Percentiles rank a stretch among this genome's conserved stretches.
phyloP scores from a whole-genome alignment of 1,140 invertebrate genomes.

The Protaetia brevitarsis region DNA sequence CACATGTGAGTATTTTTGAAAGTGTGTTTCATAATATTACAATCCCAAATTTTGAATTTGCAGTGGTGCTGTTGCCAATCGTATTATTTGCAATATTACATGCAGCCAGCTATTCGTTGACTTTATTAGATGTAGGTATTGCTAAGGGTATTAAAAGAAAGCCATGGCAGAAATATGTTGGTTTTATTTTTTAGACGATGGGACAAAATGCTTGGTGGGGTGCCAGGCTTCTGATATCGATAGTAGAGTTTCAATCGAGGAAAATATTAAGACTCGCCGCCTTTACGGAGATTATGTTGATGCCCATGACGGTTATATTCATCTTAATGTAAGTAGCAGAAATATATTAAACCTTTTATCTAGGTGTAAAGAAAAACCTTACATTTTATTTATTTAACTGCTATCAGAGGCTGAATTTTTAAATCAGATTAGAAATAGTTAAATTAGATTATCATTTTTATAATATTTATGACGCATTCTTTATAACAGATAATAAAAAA shows the following conservation, averaged over 20 bases:
- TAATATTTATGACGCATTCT: no score
- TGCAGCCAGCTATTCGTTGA: conserved; percentile 84
- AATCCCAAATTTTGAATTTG: conserved; percentile 2
- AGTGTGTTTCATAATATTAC: conserved; percentile 50
- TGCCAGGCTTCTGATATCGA: conserved; percentile 76
- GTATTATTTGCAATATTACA: conserved; percentile 89
- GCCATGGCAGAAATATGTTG: conserved; percentile 3
- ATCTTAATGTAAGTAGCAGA: conserved; percentile 77
- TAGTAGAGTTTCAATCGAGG: conserved; percentile 82
- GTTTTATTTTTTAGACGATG: conserved; percentile 63
- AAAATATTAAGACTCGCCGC: conserved; percentile 85
- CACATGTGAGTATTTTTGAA: conserved; percentile 73
- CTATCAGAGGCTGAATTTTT: no score
- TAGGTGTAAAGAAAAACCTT: no score
- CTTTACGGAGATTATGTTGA: conserved; percentile 86
- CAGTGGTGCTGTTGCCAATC: conserved; percentile 83
- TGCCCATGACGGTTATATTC: conserved; percentile 82
- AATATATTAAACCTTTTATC: conserved; percentile 22
- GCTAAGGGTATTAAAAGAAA: no score
- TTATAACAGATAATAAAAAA: no score
- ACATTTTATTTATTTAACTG: no score
- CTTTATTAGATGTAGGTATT: conserved; percentile 83
- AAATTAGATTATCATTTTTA: no score
- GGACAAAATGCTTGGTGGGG: conserved; percentile 87
- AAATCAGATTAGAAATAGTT: no score